Evolutionary conservation across 1,140 invertebrate genomes (phyloP).

Genomic region (Ceratina australensis): DNA sequence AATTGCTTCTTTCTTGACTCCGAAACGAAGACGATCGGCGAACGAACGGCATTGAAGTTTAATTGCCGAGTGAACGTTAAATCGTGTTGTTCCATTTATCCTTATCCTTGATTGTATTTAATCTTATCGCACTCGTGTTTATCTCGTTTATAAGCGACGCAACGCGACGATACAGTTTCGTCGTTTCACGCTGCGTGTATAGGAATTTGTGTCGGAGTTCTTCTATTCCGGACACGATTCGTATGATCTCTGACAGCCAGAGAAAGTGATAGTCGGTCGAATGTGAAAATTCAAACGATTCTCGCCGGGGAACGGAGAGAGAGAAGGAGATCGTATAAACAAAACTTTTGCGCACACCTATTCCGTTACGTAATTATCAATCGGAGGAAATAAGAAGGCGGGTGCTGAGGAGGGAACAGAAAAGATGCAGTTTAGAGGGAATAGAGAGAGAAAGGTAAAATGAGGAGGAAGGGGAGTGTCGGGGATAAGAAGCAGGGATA

Average conservation of each 20-base stretch:
- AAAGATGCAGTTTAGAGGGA: background rate
- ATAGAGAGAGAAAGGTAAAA: background rate
- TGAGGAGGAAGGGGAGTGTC: background rate
- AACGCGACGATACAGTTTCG: background rate
- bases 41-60: slow-evolving; percentile 21
- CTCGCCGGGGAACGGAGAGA: background rate
- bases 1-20: too few species aligned
- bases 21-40: background rate
- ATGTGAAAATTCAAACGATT: slow-evolving; percentile 1
- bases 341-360: slow-evolving; percentile 9
- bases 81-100: slow-evolving; percentile 14
- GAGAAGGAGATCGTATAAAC: too few species aligned
- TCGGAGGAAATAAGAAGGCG: slow-evolving; percentile 47
- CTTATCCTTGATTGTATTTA: slow-evolving; percentile 2
- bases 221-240: background rate
- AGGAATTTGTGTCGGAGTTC: too few species aligned
- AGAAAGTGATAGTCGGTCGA: background rate
- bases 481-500: slow-evolving; percentile 11
- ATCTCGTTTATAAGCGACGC: background rate
- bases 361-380: slow-evolving; percentile 73
- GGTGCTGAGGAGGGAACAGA: background rate
- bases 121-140: slow-evolving; percentile 8
- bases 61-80: slow-evolving; percentile 22
- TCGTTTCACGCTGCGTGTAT: background rate
- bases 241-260: background rate